Percentiles rank a stretch among this genome's conserved stretches.
These are phyloP conservation scores for Antedon bifida DNA, from an alignment of 35 echinoderm and acorn worm genomes.

Conservation along the genomic window DNA sequence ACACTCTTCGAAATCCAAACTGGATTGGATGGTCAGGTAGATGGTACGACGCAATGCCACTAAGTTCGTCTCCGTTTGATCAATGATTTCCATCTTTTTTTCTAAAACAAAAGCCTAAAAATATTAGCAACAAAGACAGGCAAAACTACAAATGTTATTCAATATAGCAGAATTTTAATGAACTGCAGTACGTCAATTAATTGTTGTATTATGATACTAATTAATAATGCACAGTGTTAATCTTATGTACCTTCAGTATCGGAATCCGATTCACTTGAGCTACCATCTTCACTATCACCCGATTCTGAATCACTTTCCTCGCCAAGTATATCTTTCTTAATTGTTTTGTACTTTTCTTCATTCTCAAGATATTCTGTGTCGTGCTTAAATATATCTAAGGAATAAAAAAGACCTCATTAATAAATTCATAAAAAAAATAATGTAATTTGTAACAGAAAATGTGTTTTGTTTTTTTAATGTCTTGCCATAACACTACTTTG, in stretches of 20 bases:
- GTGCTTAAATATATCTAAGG: constrained; percentile 81
- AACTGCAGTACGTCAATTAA: too few species aligned
- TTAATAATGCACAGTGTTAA: too few species aligned
- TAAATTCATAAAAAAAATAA: neutral
- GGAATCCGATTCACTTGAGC: constrained; percentile 39
- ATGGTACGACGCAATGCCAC: constrained; percentile 74
- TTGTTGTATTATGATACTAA: neutral
- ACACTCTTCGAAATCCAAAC: constrained; percentile 97
- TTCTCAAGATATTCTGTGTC: constrained; percentile 87
- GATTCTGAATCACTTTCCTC: constrained; percentile 74
- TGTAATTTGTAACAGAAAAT: too few species aligned
- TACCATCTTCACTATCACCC: constrained; percentile 18
- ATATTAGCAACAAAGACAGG: too few species aligned
- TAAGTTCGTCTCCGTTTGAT: constrained; percentile 90
- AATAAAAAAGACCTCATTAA: constrained; percentile 1
- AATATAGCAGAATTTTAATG: too few species aligned
- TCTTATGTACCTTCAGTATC: constrained; percentile 12
- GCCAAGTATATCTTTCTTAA: constrained; percentile 71
- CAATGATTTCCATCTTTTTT: constrained; percentile 61
- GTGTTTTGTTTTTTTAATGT: too few species aligned
- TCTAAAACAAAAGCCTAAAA: neutral
- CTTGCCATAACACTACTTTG: too few species aligned
- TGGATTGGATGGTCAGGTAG: constrained; percentile 94
- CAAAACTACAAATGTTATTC: too few species aligned
- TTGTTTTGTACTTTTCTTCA: constrained; percentile 90